Evolutionary conservation across 1,140 invertebrate genomes (phyloP).

Genomic region (Neelides sp.): DNA sequence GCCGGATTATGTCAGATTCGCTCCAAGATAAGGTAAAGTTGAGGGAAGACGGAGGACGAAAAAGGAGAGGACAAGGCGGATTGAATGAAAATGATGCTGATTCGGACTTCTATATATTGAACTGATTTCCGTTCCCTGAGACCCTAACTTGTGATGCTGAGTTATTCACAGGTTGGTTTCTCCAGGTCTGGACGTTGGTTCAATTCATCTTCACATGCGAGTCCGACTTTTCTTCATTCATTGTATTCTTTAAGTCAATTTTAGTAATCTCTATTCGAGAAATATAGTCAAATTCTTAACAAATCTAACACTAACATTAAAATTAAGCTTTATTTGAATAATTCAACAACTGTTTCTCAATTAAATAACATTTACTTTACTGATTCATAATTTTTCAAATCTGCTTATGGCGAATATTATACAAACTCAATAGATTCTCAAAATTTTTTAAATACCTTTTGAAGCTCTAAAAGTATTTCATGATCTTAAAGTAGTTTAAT

Average conservation of each 20-base stretch:
- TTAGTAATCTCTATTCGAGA: background rate
- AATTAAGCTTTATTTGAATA: background rate
- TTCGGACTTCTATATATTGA: slow-evolving; percentile 33
- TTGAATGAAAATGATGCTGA: too few relatives aligned
- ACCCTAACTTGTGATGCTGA: slow-evolving; percentile 59
- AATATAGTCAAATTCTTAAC: background rate
- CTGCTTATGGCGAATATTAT: too few relatives aligned
- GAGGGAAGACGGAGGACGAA: too few relatives aligned
- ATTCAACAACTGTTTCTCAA: background rate
- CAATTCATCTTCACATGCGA: slow-evolving; percentile 7
- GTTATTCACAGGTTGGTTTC: slow-evolving; percentile 56
- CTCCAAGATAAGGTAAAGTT: too few relatives aligned
- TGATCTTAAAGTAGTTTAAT: too few relatives aligned
- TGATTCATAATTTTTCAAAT: background rate
- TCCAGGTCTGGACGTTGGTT: slow-evolving; percentile 51
- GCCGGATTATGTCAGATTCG: too few relatives aligned
- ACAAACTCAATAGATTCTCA: too few relatives aligned
- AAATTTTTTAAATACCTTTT: too few relatives aligned
- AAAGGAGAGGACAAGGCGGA: too few relatives aligned
- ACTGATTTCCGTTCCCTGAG: slow-evolving; percentile 55
- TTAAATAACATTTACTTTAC: background rate
- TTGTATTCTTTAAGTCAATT: background rate
- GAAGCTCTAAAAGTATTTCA: too few relatives aligned
- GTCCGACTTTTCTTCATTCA: background rate
- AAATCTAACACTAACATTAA: background rate